A percentile compares a stretch with the other conserved stretches of the same genome.
These are phyloP conservation scores for Thecophora atra DNA, from an alignment of 2,888 invertebrate genomes.

Conservation along the genomic window DNA sequence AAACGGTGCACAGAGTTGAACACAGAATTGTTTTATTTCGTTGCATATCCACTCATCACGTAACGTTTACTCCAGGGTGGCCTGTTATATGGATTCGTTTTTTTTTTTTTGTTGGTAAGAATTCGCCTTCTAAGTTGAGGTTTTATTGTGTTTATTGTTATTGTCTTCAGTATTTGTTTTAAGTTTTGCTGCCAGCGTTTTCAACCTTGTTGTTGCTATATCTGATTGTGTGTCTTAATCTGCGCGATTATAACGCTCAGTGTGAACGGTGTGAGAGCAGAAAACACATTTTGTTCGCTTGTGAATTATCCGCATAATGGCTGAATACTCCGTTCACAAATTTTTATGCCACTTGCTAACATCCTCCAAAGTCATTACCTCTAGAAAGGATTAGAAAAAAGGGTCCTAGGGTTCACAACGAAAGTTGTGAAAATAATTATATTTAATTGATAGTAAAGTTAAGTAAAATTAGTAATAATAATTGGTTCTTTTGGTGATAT, in stretches of 20 bases:
- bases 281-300: conserved; percentile 18
- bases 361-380: background rate
- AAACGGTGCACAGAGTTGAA: background rate
- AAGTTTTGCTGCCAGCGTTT: conserved; percentile 17
- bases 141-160: background rate
- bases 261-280: conserved; percentile 17
- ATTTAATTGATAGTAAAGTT: too few species aligned
- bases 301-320: conserved; percentile 10
- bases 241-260: conserved; percentile 32
- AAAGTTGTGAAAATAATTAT: too few species aligned
- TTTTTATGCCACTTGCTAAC: background rate
- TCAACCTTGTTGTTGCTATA: conserved; percentile 13
- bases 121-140: background rate
- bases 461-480: too few species aligned
- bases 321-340: background rate
- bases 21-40: conserved; percentile 33
- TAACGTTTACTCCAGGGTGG: conserved; percentile 30
- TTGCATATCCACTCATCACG: conserved; percentile 30
- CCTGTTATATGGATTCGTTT: background rate
- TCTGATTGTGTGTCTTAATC: conserved; percentile 36
- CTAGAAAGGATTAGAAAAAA: too few species aligned
- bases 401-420: too few species aligned
- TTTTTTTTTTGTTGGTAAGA: background rate
- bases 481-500: too few species aligned
- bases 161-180: conserved; percentile 23